phyloP scores from a whole-genome alignment of 2,113 vertebrate genomes.

The Rhadina sibilatrix region DNA sequence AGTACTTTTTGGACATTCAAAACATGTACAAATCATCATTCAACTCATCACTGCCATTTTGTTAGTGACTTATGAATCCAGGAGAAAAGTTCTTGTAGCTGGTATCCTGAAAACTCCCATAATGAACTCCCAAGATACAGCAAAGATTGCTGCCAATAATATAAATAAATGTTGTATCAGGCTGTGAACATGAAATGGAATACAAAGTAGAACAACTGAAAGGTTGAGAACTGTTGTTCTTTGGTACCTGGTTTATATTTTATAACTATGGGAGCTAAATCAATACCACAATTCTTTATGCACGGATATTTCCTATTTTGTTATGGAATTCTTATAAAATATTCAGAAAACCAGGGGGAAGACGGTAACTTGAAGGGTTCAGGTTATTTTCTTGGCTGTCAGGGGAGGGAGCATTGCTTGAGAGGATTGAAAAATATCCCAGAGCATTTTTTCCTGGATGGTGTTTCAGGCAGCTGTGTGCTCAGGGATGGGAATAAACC shows the following conservation, averaged over 20 bases:
- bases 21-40: background rate
- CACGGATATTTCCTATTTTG: background rate
- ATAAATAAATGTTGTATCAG: conserved; percentile 5
- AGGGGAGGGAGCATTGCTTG: background rate
- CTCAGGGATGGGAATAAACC: background rate
- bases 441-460: background rate
- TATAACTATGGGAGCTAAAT: conserved; percentile 15
- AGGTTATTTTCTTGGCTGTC: background rate
- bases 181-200: conserved; percentile 32
- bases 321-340: conserved; percentile 37
- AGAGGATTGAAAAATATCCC: conserved; percentile 9
- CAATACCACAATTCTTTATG: conserved; percentile 32
- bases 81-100: background rate
- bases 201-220: background rate
- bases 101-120: background rate
- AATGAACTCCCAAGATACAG: conserved; percentile 24
- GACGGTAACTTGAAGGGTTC: background rate
- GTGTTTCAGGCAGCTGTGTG: background rate
- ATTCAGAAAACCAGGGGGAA: conserved; percentile 22
- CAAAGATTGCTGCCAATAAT: background rate
- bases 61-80: background rate
- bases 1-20: background rate
- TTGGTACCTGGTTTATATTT: conserved; percentile 33
- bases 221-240: background rate
- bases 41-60: background rate